phyloP scores from a whole-genome alignment of 2,113 vertebrate genomes.

The human region GRCh38 chr5:71848501-71849000 shows the following conservation, averaged over 20 bases:
- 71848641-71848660: neutral
- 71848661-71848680: neutral
- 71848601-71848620: too few species aligned
- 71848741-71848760: neutral
- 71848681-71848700: neutral
- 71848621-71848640: too few species aligned
- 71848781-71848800: too few species aligned
- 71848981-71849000: neutral
- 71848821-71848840: neutral
- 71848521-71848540: too few species aligned
- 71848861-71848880: neutral
- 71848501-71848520: too few species aligned
- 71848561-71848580: too few species aligned
- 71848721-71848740: neutral
- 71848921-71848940: neutral
- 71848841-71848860: neutral
- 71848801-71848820: neutral
- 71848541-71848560: too few species aligned
- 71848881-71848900: neutral
- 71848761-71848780: neutral
- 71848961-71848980: neutral
- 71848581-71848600: too few species aligned
- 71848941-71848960: too few species aligned
- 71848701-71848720: neutral
- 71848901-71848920: neutral